These are phyloP conservation scores for Euschistus heros DNA, from an alignment of 1,140 invertebrate species.

Conservation along the genomic window DNA sequence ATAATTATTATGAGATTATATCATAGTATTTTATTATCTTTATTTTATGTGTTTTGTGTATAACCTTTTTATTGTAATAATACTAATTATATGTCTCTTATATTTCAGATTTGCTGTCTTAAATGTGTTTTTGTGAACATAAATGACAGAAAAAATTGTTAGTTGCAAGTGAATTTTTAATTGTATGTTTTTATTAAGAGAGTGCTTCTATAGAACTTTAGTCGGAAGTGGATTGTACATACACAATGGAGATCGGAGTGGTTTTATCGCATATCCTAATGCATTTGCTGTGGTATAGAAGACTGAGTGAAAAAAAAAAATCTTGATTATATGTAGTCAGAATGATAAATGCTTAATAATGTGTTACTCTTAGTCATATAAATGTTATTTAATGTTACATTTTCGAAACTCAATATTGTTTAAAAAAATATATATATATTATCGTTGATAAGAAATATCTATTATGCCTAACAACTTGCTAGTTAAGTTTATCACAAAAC, in stretches of 20 bases:
- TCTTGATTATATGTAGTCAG: constrained; percentile 1
- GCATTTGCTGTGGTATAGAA: constrained; percentile 16
- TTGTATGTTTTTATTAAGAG: constrained; percentile 11
- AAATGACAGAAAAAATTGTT: constrained; percentile 16
- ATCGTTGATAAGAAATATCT: not conserved
- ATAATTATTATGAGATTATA: too few relatives aligned
- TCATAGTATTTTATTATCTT: too few relatives aligned
- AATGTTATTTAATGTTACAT: constrained; percentile 14
- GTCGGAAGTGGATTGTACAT: not conserved
- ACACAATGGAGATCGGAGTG: constrained; percentile 9
- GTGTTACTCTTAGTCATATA: constrained; percentile 11
- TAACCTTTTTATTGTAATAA: too few relatives aligned
- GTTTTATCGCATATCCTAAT: constrained; percentile 14
- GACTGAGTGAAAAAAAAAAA: constrained; percentile 16
- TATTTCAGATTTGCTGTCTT: constrained; percentile 29
- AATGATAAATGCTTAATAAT: constrained; percentile 10
- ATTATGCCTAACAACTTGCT: not conserved
- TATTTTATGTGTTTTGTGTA: too few relatives aligned
- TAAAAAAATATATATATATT: constrained; percentile 14
- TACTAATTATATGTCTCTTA: not conserved
- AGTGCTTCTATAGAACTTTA: constrained; percentile 14
- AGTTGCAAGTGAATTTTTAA: constrained; percentile 14
- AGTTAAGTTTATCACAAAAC: constrained; percentile 1
- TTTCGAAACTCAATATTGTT: not conserved
- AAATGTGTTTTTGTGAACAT: constrained; percentile 23